Evolutionary conservation across 2,113 vertebrate species (phyloP), one percentile per base, ranked within the genome.

Genomic region (Paramisgurnus dabryanus): DNA sequence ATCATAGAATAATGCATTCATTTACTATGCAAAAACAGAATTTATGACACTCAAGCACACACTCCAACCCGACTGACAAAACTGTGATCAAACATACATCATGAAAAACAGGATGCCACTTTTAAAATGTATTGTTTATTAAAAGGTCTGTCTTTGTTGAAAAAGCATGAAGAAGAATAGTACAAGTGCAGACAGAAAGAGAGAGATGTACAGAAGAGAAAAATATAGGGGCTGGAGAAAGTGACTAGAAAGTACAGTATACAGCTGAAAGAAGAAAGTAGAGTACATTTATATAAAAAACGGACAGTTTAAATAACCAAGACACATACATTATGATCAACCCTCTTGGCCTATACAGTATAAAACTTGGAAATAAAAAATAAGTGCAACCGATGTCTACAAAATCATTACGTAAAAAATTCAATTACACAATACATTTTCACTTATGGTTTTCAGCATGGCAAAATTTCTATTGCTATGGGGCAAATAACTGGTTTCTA

Each of bases 71-170:
- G 22, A 22, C 22, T 22, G 22, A 22, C 22, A 22, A 22, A 22
- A 22, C 22, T 22, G 22, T 22, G 22, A 22, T 22, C 22, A 22
- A 22, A 22, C 27, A 17, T 9, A 66, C 47, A 55, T 67, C 64
- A 9, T 39, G 69, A n/a, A 67, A 22, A 78, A 60, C 74, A 64
- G 17, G 18, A 43, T 11, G 6, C 65, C 68, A 45, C 63, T 69
- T 89, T 84, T 55, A 83, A 90, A 91, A 91, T 78, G 76, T 83
- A 70, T 89, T 3, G 78, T 93, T 93, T 92, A 93, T 92, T 92
- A 90, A 93, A 92, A 91, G 40, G 67, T 81, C 81, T 61, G 82
- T 85, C 45, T 76, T 90, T 80, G 67, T 84, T 85, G 67, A 76
- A 82, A 90, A 89, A 86, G 80, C 87, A 86, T 83, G 83, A 70